phyloP scores from a whole-genome alignment of 2,797 vertebrate genomes.

The Emydoidea blandingii region DNA sequence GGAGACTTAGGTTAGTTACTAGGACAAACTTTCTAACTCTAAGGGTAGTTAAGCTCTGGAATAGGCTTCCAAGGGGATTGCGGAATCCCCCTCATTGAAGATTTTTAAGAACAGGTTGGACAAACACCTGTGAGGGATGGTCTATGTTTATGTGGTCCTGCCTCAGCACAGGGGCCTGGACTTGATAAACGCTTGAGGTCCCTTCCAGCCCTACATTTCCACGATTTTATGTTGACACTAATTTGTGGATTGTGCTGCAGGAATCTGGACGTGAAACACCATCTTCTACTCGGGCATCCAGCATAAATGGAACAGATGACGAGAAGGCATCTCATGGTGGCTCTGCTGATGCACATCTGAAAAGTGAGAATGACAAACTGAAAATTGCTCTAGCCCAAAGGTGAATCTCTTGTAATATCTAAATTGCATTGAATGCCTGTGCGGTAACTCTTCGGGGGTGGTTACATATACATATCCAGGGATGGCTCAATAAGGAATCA shows the following conservation, averaged over 20 bases:
- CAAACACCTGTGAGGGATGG: not conserved
- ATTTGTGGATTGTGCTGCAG: constrained; percentile 72
- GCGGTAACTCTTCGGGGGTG: fast-evolving
- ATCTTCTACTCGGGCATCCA: constrained; percentile 89
- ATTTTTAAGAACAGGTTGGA: not conserved
- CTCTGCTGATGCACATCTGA: constrained; percentile 85
- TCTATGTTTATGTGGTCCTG: not conserved
- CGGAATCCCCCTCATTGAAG: not conserved
- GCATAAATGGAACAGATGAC: constrained; percentile 94
- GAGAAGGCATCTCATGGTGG: constrained; percentile 90
- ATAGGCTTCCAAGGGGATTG: not conserved
- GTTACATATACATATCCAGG: not conserved
- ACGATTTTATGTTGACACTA: not conserved
- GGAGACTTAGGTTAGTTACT: not conserved
- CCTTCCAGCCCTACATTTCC: not conserved
- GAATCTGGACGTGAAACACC: constrained; percentile 91
- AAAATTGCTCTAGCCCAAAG: constrained; percentile 93
- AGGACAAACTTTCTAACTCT: not conserved
- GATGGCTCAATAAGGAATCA: not conserved
- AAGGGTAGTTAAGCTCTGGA: not conserved
- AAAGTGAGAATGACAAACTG: constrained; percentile 92
- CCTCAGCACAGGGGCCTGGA: not conserved
- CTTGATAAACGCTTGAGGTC: not conserved
- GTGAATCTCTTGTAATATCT: constrained; percentile 67
- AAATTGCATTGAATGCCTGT: not conserved